Base-by-base conservation (phyloP, 2,888 invertebrate species). In the Andrena chrysosceles region DNA sequence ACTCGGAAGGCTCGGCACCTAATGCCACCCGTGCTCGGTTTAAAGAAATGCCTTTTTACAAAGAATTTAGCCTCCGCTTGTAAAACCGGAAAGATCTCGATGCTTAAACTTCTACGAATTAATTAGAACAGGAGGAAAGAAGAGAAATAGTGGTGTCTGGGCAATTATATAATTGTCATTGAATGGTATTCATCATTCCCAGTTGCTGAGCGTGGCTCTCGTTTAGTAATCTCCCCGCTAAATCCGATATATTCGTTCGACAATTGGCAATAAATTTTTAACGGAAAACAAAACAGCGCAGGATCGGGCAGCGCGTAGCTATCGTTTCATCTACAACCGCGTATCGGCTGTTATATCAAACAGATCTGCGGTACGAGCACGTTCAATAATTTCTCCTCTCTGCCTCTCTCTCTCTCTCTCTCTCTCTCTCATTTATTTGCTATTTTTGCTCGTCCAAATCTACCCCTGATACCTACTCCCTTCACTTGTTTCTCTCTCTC, bases 301-400 rank as follows among this genome's bases (percentile, higher is more conserved):
- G 62, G 52, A 71, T n/a, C 33, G 20, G 35, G 23, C 63, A n/a
- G 31, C 26, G 29, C 64, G 68, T 60, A 72, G 69, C 66, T 77
- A 73, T 84, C 84, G 73, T 70, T 68, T 77, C 64, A 83, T 83
- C 84, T 83, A 71, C 83, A 69, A 84, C 54, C 73, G 60, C 54
- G 69, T 77, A 73, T 83, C 72, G 69, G 20, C 49, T 64, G 84
- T 77, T 77, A 73, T 73, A 77, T 77, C 73, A 62, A 67, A 66
- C 48, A 56, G 68, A 77, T 70, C 83, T 60, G 62, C 31, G 63
- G 56, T 26, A 78, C 63, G 59, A 73, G 60, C 64, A 74, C 77
- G 79, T 88, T 88, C 77, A 75, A 85, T 86, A 77, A 85, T 82
- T 70, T 84, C 72, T 69, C 63, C 20, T 49, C 48, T 73, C 54